These are phyloP conservation scores for Geopemphigus sp. DNA, from an alignment of 1,140 invertebrate species.

Conservation along the genomic window DNA sequence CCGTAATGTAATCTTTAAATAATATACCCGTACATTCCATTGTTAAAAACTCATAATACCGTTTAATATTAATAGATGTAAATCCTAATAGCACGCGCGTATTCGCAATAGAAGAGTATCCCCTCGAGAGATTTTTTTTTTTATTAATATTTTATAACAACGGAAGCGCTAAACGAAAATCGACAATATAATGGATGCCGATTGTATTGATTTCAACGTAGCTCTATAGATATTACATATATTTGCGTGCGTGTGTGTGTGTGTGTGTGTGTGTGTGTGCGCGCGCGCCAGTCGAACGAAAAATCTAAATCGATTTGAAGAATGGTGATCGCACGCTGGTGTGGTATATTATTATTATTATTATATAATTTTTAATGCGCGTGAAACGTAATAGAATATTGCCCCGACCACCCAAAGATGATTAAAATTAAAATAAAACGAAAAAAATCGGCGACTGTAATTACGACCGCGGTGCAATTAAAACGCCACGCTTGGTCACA, in stretches of 20 bases:
- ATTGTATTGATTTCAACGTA: constrained; percentile 15
- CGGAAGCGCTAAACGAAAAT: neutral
- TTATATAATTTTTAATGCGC: neutral
- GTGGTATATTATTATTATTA: neutral
- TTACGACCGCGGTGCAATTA: constrained; percentile 28
- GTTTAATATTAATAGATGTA: constrained; percentile 25
- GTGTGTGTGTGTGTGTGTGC: neutral
- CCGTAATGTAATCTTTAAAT: constrained; percentile 4
- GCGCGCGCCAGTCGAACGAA: neutral
- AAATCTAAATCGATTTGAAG: neutral
- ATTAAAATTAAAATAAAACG: neutral
- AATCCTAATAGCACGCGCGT: constrained; percentile 10
- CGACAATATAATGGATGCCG: neutral
- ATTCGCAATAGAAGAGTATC: neutral
- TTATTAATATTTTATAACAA: neutral
- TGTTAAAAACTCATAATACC: constrained; percentile 12
- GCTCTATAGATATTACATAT: too few relatives aligned
- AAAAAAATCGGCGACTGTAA: constrained; percentile 25
- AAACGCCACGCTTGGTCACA: constrained; percentile 28
- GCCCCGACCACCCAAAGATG: constrained; percentile 29
- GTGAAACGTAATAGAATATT: neutral
- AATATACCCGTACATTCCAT: neutral
- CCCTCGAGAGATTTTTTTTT: neutral
- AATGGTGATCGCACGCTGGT: constrained; percentile 3
- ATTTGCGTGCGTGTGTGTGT: too few relatives aligned